A percentile compares a stretch with the other conserved stretches of the same genome.
These are phyloP conservation scores for Tringa solitaria DNA, from an alignment of 2,113 vertebrate species.

Conservation along the genomic window DNA sequence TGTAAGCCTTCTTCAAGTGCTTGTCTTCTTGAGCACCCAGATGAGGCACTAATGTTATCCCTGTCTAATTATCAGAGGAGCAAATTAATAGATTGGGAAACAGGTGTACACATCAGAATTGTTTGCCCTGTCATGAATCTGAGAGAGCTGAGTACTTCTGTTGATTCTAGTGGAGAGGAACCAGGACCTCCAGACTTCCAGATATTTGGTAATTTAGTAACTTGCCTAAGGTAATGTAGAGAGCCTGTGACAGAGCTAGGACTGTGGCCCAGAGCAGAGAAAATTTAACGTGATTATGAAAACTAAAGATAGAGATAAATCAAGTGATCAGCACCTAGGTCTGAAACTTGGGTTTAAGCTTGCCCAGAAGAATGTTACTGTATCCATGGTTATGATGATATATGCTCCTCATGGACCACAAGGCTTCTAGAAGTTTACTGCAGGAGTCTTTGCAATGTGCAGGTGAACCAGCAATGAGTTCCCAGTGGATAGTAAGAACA, in stretches of 20 bases:
- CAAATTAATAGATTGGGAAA: background rate
- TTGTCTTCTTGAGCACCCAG: background rate
- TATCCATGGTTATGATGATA: background rate
- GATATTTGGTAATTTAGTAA: background rate
- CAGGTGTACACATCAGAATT: accelerated
- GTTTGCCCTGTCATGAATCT: background rate
- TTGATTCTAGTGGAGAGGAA: background rate
- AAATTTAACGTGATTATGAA: background rate
- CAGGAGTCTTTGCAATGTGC: background rate
- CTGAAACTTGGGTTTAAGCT: background rate
- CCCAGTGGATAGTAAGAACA: background rate
- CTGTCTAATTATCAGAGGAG: background rate
- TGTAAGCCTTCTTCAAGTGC: background rate
- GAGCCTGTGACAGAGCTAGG: background rate
- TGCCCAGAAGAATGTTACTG: background rate
- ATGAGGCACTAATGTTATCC: background rate
- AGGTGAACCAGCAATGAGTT: background rate
- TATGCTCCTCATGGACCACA: background rate
- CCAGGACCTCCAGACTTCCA: background rate
- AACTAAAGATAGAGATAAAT: background rate
- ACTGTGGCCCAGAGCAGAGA: background rate
- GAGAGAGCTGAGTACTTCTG: background rate
- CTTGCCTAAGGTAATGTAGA: background rate
- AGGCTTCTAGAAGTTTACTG: background rate
- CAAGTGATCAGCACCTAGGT: background rate